These are phyloP conservation scores for Andrena flavipes DNA, from an alignment of 2,888 invertebrate genomes.

Conservation along the genomic window DNA sequence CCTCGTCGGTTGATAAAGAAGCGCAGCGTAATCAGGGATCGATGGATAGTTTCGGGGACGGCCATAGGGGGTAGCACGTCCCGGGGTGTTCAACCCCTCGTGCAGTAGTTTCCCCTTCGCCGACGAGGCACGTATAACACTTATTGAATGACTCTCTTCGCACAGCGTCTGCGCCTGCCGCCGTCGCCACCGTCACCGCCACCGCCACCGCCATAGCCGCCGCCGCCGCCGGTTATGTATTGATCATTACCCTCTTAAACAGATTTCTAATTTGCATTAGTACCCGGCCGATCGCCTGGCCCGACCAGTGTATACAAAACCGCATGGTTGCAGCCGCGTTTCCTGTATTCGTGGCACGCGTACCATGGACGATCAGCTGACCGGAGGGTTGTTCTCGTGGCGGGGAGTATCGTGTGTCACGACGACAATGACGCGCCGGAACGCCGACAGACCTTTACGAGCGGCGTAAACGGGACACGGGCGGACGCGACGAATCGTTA, in stretches of 20 bases:
- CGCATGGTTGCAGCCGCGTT: slow-evolving; percentile 59
- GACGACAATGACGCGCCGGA: slow-evolving; percentile 32
- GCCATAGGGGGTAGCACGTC: slow-evolving; percentile 81
- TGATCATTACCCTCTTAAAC: slow-evolving; percentile 84
- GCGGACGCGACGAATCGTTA: slow-evolving; percentile 15
- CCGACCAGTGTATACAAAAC: slow-evolving; percentile 64
- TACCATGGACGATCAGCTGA: slow-evolving; percentile 62
- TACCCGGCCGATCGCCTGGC: slow-evolving; percentile 73
- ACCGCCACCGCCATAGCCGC: slow-evolving; percentile 60
- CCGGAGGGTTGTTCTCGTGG: slow-evolving; percentile 25
- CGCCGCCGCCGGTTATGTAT: slow-evolving; percentile 79
- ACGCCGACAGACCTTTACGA: slow-evolving; percentile 41
- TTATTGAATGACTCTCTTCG: slow-evolving; percentile 74
- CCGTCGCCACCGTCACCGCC: slow-evolving; percentile 60
- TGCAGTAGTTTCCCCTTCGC: slow-evolving; percentile 59
- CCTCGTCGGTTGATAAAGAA: slow-evolving; percentile 77
- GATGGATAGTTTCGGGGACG: slow-evolving; percentile 74
- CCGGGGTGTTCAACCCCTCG: slow-evolving; percentile 65
- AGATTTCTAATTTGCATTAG: slow-evolving; percentile 83
- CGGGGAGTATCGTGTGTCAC: slow-evolving; percentile 45
- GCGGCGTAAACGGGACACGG: slow-evolving; percentile 10
- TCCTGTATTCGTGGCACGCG: slow-evolving; percentile 51
- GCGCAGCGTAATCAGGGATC: slow-evolving; percentile 54
- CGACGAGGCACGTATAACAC: slow-evolving; percentile 69
- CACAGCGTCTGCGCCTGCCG: slow-evolving; percentile 82